Evolutionary conservation across 1,140 invertebrate species (phyloP).

Genomic region (Copidosoma floridanum): DNA sequence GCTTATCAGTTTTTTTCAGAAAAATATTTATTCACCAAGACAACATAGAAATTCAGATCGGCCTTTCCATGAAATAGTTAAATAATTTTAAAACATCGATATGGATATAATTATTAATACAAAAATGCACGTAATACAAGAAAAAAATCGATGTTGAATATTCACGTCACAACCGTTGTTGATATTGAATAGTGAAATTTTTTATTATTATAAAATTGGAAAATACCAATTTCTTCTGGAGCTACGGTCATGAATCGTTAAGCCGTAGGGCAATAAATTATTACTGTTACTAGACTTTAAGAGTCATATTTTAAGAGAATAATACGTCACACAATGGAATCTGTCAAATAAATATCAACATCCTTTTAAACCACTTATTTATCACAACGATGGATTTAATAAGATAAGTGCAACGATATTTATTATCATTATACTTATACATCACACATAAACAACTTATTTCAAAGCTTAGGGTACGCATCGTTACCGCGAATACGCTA

Average conservation of each 20-base stretch:
- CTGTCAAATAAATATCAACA: too few species aligned
- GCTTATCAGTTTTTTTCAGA: too few species aligned
- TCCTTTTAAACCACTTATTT: too few species aligned
- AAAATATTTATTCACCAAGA: too few species aligned
- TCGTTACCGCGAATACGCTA: not conserved
- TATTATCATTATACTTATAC: not conserved
- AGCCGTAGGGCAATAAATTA: slow-evolving; percentile 18
- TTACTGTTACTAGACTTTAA: slow-evolving; percentile 13
- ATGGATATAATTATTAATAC: slow-evolving; percentile 4
- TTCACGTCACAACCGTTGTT: slow-evolving; percentile 13
- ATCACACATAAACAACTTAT: not conserved
- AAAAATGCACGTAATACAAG: slow-evolving; percentile 12
- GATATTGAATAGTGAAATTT: slow-evolving; percentile 1
- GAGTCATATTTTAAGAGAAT: not conserved
- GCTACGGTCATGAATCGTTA: slow-evolving; percentile 3
- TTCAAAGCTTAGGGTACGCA: slow-evolving; percentile 1
- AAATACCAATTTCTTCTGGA: not conserved
- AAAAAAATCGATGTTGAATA: slow-evolving; percentile 10
- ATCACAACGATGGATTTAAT: too few species aligned
- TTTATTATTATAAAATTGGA: slow-evolving; percentile 1
- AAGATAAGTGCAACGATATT: not conserved
- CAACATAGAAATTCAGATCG: not conserved
- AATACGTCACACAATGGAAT: too few species aligned
- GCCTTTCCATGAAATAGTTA: not conserved
- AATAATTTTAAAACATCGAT: slow-evolving; percentile 16